Evolutionary conservation across 2,113 vertebrate species (phyloP).

Genomic region (Melanotaenia duboulayi): DNA sequence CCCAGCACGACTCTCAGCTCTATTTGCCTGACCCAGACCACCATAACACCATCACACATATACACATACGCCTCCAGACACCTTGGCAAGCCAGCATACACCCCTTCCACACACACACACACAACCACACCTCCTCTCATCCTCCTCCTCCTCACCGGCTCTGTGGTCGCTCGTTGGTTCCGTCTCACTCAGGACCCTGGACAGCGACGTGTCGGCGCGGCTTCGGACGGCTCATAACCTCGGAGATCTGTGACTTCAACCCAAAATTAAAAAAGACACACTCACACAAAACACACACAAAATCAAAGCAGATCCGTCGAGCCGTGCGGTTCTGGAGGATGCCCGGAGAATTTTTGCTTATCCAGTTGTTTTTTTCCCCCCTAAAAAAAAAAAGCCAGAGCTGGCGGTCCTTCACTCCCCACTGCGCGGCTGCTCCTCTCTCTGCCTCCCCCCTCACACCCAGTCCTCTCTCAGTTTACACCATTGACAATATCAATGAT

Average conservation of each 20-base stretch:
- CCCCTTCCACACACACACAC: background rate
- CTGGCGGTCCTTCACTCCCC: constrained; percentile 23
- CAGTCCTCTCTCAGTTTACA: constrained; percentile 74
- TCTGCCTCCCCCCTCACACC: constrained; percentile 52
- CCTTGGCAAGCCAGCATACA: constrained; percentile 23
- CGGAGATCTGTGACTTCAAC: constrained; percentile 47
- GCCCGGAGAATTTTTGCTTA: background rate
- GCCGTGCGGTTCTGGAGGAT: background rate
- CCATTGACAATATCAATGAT: constrained; percentile 82
- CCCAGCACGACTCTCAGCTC: constrained; percentile 16
- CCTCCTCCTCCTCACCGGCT: constrained; percentile 68
- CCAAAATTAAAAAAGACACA: background rate
- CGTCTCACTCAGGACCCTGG: constrained; percentile 83
- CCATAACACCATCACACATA: background rate
- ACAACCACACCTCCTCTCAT: background rate
- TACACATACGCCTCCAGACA: constrained; percentile 22
- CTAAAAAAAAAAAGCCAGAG: constrained; percentile 17
- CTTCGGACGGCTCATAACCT: constrained; percentile 82
- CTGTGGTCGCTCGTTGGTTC: constrained; percentile 70
- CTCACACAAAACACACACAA: background rate
- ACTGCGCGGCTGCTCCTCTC: constrained; percentile 41
- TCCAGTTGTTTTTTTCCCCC: background rate
- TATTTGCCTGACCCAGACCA: constrained; percentile 1
- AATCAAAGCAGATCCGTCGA: background rate
- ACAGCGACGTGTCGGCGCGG: constrained; percentile 84